Evolutionary conservation across 2,888 invertebrate genomes (phyloP).

Genomic region (Cephonodes hylas): DNA sequence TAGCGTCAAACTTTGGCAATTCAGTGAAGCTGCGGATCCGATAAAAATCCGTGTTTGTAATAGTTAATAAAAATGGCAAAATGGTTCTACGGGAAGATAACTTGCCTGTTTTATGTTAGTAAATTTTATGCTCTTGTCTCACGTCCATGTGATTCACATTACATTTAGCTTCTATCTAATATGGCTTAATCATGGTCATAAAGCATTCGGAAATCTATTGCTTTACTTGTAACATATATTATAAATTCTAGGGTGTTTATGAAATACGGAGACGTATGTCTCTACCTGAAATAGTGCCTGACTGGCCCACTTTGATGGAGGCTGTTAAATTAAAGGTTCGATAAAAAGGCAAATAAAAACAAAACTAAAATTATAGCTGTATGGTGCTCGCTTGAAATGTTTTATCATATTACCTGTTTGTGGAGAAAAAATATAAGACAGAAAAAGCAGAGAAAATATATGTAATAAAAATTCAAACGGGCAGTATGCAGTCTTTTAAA

Average conservation of each 20-base stretch:
- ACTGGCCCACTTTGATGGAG: slow-evolving; percentile 88
- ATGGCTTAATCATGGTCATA: slow-evolving; percentile 31
- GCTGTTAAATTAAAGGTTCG: slow-evolving; percentile 86
- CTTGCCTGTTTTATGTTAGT: slow-evolving; percentile 46
- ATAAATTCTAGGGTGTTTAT: slow-evolving; percentile 84
- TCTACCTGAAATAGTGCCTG: slow-evolving; percentile 87
- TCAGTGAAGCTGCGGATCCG: slow-evolving; percentile 18
- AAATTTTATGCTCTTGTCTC: slow-evolving; percentile 13
- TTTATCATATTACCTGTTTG: neutral
- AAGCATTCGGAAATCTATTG: slow-evolving; percentile 26
- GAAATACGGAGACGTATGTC: slow-evolving; percentile 85
- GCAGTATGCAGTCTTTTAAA: slow-evolving; percentile 58
- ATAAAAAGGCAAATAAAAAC: slow-evolving; percentile 68
- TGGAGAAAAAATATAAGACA: neutral
- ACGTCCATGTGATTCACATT: slow-evolving; percentile 22
- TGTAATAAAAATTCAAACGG: slow-evolving; percentile 46
- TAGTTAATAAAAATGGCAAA: slow-evolving; percentile 44
- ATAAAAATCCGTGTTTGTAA: slow-evolving; percentile 12
- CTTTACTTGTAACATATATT: slow-evolving; percentile 55
- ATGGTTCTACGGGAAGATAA: slow-evolving; percentile 38
- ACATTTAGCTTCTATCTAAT: slow-evolving; percentile 38
- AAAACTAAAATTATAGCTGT: slow-evolving; percentile 43
- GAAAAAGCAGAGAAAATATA: neutral
- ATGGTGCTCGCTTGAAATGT: slow-evolving; percentile 53
- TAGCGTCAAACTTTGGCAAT: slow-evolving; percentile 27